phyloP scores from a whole-genome alignment of 2,888 invertebrate genomes.

The Eupeodes latifasciatus region DNA sequence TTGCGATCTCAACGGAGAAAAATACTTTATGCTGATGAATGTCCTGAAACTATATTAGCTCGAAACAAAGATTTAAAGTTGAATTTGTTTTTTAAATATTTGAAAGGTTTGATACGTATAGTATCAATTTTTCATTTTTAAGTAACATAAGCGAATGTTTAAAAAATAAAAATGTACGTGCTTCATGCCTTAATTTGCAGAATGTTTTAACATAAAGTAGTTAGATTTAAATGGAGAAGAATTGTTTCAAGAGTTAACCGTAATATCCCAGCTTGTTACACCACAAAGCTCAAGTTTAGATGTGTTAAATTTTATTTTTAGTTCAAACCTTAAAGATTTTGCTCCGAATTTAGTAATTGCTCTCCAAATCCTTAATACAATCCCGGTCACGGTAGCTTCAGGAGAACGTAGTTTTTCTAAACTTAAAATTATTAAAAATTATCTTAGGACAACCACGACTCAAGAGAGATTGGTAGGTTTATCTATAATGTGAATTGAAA shows the following conservation, averaged over 20 bases:
- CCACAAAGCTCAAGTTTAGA: too few species aligned
- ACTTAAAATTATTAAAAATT: slow-evolving; percentile 39
- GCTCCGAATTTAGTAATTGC: too few species aligned
- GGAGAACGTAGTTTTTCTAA: slow-evolving; percentile 16
- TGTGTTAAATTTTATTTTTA: too few species aligned
- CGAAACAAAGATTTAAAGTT: slow-evolving; percentile 28
- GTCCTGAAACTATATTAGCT: not conserved
- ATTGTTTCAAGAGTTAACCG: too few species aligned
- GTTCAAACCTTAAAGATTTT: too few species aligned
- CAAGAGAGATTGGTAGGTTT: slow-evolving; percentile 39
- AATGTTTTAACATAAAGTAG: not conserved
- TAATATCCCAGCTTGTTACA: too few species aligned
- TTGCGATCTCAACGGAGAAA: too few species aligned
- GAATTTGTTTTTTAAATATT: slow-evolving; percentile 34
- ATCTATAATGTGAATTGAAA: too few species aligned
- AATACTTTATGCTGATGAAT: too few species aligned
- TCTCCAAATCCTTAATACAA: too few species aligned
- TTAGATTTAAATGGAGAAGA: too few species aligned
- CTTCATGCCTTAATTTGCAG: slow-evolving; percentile 11
- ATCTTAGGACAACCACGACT: slow-evolving; percentile 23
- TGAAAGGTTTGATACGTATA: not conserved
- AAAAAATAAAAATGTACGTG: slow-evolving; percentile 18
- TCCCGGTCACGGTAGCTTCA: too few species aligned
- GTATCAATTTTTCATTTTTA: not conserved
- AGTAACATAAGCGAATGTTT: slow-evolving; percentile 28